Conservation (phyloP, 2,888 invertebrate species). For the Ptychoptera albimana region DNA sequence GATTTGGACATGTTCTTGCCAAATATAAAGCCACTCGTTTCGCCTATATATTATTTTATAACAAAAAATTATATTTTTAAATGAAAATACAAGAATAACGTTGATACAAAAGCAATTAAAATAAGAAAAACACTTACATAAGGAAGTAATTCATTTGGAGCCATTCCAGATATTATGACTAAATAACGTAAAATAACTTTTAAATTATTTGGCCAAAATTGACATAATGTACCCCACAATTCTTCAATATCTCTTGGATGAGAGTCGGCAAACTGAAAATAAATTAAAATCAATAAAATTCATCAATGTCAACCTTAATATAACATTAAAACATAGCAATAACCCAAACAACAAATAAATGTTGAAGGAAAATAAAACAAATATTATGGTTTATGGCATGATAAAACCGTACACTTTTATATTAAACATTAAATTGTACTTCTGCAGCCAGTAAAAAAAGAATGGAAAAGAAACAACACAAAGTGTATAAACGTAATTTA, state of each 20-base stretch:
- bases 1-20: constrained; percentile 80
- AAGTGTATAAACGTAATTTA: no score
- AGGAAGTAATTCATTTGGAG: constrained; percentile 83
- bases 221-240: constrained; percentile 89
- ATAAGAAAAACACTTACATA: constrained; percentile 50
- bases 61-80: background rate
- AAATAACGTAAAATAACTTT: constrained; percentile 92
- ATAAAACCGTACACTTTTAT: no score
- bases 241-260: constrained; percentile 93
- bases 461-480: no score
- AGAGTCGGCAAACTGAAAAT: constrained; percentile 74
- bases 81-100: background rate
- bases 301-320: background rate
- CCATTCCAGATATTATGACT: constrained; percentile 91
- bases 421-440: no score
- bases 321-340: no score
- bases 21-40: constrained; percentile 89
- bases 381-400: no score
- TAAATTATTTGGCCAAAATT: constrained; percentile 94
- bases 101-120: background rate
- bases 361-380: no score
- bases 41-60: constrained; percentile 43
- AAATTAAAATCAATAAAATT: constrained; percentile 10
- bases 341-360: no score
- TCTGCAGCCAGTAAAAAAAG: no score